phyloP scores from a whole-genome alignment of 2,888 invertebrate species.

The Latrodectus hesperus region DNA sequence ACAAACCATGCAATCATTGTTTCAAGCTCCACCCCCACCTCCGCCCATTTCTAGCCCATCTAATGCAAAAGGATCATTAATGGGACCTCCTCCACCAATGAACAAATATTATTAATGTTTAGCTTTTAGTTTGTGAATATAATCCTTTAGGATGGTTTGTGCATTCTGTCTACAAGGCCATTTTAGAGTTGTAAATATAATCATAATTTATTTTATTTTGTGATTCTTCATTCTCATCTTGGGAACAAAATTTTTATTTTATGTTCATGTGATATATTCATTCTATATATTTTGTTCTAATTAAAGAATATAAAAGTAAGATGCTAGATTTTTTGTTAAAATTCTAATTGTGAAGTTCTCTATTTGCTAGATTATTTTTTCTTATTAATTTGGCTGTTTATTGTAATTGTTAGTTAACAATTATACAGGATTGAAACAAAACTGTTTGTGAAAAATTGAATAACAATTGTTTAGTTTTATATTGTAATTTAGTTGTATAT shows the following conservation, averaged over 20 bases:
- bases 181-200: not conserved
- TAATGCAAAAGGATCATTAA: conserved; percentile 11
- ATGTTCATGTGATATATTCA: not conserved
- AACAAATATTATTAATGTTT: conserved; percentile 32
- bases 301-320: too few species aligned
- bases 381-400: too few species aligned
- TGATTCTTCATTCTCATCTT: not conserved
- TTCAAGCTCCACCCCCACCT: conserved; percentile 49
- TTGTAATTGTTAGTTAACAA: too few species aligned
- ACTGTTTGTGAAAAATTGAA: too few species aligned
- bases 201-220: not conserved
- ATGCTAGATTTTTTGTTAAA: too few species aligned
- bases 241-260: not conserved
- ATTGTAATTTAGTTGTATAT: too few species aligned
- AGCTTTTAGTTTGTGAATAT: not conserved
- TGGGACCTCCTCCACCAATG: conserved; percentile 51
- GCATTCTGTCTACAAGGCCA: not conserved
- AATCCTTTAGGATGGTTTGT: not conserved
- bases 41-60: conserved; percentile 24
- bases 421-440: too few species aligned
- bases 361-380: too few species aligned
- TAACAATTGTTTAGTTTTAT: too few species aligned
- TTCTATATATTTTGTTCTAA: too few species aligned
- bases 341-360: too few species aligned
- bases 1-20: conserved; percentile 51